Percentiles rank a stretch among this genome's conserved stretches.
phyloP scores from a whole-genome alignment of 2,888 invertebrate genomes.

The Shargacucullia verbasci region DNA sequence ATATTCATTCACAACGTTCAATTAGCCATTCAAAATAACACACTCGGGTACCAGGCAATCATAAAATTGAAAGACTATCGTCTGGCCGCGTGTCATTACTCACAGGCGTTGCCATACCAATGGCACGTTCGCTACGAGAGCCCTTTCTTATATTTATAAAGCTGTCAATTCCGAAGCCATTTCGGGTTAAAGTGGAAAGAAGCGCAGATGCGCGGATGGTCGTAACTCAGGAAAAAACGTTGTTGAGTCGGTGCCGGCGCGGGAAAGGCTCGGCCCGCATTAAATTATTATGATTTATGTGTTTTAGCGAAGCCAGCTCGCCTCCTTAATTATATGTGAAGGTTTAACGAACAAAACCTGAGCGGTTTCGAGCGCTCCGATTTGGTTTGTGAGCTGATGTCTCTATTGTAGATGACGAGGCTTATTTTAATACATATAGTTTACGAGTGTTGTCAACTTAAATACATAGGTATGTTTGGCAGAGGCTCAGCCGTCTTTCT shows the following conservation, averaged over 20 bases:
- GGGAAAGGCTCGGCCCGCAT: slow-evolving; percentile 79
- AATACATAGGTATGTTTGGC: not conserved
- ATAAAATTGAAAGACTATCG: slow-evolving; percentile 63
- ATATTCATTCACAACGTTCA: slow-evolving; percentile 48
- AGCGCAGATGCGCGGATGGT: slow-evolving; percentile 76
- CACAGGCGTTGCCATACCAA: slow-evolving; percentile 68
- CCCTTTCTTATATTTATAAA: slow-evolving; percentile 79
- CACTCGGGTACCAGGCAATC: slow-evolving; percentile 49
- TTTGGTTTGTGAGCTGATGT: slow-evolving; percentile 46
- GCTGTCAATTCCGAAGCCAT: slow-evolving; percentile 81
- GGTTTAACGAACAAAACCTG: slow-evolving; percentile 81
- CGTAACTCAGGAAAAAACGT: slow-evolving; percentile 76
- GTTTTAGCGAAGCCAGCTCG: slow-evolving; percentile 79
- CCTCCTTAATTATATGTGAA: slow-evolving; percentile 85
- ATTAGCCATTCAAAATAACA: slow-evolving; percentile 43
- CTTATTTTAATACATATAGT: slow-evolving; percentile 18
- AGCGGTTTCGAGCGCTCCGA: slow-evolving; percentile 63
- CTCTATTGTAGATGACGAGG: slow-evolving; percentile 45
- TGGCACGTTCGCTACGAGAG: slow-evolving; percentile 59
- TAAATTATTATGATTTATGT: slow-evolving; percentile 89
- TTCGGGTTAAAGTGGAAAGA: slow-evolving; percentile 76
- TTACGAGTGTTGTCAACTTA: slow-evolving; percentile 14
- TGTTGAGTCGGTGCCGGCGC: slow-evolving; percentile 63
- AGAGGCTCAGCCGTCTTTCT: not conserved
- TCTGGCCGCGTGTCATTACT: slow-evolving; percentile 60